Base-by-base conservation (phyloP, 2,113 vertebrate genomes). In the Eleginops maclovinus region DNA sequence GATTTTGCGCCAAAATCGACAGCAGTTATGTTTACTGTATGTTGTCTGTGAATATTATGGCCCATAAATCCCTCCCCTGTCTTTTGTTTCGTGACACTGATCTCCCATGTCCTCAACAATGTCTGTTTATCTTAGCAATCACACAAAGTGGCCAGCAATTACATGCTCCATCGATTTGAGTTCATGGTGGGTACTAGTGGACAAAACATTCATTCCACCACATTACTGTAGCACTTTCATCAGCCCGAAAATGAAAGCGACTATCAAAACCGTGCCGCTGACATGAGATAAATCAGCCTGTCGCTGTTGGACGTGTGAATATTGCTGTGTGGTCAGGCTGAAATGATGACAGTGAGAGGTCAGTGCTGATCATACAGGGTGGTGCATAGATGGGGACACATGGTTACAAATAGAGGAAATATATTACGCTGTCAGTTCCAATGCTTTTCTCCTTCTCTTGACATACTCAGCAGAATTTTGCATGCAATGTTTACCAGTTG, bases 61-160 rank as follows among this genome's bases (percentile, higher is more conserved):
- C 4, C 41, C 75, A 70, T 86, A 83, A 86, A 85, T 76, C 75
- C 62, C 70, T 44, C 65, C 49, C 24, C 58, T 70, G 36, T n/a
- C 16, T 14, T 72, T 81, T 81, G 69, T 79, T 88, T 87, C 81
- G 47, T 83, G 75, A 89, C 87, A 91, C 89, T 88, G 90, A 91
- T 91, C 87, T 83, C 76, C 66, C 76, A 59, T 76, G 77, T 84
- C 72, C 44, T 47, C 87, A 87, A 85, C 91, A 86, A 89, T 87
- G 88, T 89, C 85, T 90, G 87, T 91, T 91, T 91, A 92, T 91
- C 90, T 84, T 86, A 84, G 85, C 90, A 91, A 89, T 93, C 88
- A 74, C 88, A 85, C 82, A 92, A 92, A 92, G 87, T 92, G 88
- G 81, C 81, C 84, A 24, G 81, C 89, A 92, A 92, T 93, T 93